Evolutionary conservation across 2,888 invertebrate species (phyloP), one percentile per base, ranked within the genome.

Genomic region (Carabus problematicus): DNA sequence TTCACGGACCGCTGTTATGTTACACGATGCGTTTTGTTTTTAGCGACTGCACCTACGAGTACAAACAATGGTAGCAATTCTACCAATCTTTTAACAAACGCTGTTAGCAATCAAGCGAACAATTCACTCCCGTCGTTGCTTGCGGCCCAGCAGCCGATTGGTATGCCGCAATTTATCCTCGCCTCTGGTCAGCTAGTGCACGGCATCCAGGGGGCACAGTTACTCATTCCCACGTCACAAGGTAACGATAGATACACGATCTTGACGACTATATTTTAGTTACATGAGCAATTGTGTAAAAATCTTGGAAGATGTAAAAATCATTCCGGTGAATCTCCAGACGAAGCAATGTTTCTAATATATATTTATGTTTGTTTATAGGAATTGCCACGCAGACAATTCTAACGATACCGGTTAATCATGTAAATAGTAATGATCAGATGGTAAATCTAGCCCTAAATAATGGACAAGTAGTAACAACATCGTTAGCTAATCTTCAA

Each of bases 321-420:
- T 29, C 29, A 29, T 29, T 29, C 6, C 29, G 3, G 6, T 29
- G 6, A 29, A 29, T 29, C 29, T 6, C 3, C 29, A 6, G 29
- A 3, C 29, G 29, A 55, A 19, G 45, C 12, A 29, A 42, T 64
- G 19, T 39, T 40, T 58, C 41, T 58, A 41, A 41, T 41, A 41
- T 39, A 12, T 59, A 3, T 59, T 42, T 42, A 7, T 45, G 45
- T 45, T 45, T 29, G 7, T 74, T 67, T 74, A 70, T 83, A 96
- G 96, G 96, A 75, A 91, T 97, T 80, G 95, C 95, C 64, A 93
- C 96, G 62, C 97, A 97, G 84, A 97, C 97, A 77, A 95, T 97
- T 79, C 86, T 97, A 76, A 96, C 97, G 74, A 97, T 97, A 80
- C 97, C 97, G 66, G 94, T 97, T 71, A 94, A 92, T 83, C 93